phyloP scores from a whole-genome alignment of 1,140 invertebrate species.

The Thalassaphorura encarpata region DNA sequence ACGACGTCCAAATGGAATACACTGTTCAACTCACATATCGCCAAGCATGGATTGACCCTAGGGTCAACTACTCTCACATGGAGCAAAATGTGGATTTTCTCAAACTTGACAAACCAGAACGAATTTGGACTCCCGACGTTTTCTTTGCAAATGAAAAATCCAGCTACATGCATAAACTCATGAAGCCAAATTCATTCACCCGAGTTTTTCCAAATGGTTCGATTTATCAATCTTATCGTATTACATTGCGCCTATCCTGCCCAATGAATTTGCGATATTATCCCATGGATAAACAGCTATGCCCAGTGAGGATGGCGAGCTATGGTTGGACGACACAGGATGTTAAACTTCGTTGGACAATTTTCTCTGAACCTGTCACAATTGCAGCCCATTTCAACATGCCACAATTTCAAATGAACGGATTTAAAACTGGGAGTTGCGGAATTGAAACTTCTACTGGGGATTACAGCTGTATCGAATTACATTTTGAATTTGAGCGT shows the following conservation, averaged over 20 bases:
- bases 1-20: conserved; percentile 82
- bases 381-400: conserved; percentile 36
- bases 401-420: conserved; percentile 39
- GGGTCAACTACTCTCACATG: neutral
- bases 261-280: conserved; percentile 43
- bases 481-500: conserved; percentile 43
- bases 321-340: conserved; percentile 38
- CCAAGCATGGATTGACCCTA: neutral
- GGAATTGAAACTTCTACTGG: conserved; percentile 43
- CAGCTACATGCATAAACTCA: conserved; percentile 42
- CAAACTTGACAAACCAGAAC: conserved; percentile 37
- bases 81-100: conserved; percentile 34
- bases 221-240: neutral
- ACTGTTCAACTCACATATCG: conserved; percentile 1
- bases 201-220: conserved; percentile 17
- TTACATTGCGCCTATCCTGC: conserved; percentile 40
- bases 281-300: conserved; percentile 42
- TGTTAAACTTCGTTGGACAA: conserved; percentile 38
- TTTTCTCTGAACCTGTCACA: conserved; percentile 37
- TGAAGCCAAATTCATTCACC: conserved; percentile 38
- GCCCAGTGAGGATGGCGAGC: conserved; percentile 40
- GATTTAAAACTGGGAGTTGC: conserved; percentile 39
- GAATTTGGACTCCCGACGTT: conserved; percentile 45
- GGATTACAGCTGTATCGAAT: conserved; percentile 44
- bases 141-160: conserved; percentile 46